These are phyloP conservation scores for Elephantulus edwardii DNA, from an alignment of 2,113 vertebrate species.

Conservation along the genomic window DNA sequence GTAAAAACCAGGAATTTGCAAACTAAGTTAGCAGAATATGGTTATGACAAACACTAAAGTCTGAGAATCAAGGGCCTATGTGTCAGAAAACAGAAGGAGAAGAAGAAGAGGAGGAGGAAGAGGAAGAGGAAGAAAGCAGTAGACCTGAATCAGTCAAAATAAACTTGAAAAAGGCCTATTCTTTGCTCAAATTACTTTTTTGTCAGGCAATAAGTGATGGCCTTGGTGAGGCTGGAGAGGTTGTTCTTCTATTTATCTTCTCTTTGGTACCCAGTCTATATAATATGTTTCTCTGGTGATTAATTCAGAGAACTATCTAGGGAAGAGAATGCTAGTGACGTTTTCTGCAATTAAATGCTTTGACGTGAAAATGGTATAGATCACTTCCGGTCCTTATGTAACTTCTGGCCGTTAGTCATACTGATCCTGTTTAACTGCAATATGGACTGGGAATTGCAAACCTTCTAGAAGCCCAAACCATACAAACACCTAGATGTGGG, in stretches of 20 bases:
- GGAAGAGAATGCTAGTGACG: not conserved
- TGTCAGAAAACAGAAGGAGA: not conserved
- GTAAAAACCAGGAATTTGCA: not conserved
- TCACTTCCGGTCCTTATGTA: not conserved
- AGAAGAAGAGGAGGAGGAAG: not conserved
- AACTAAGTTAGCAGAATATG: not conserved
- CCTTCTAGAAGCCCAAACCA: not conserved
- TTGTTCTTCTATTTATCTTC: not conserved
- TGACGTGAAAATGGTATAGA: not conserved
- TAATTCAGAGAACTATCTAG: conserved; percentile 50
- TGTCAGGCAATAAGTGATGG: not conserved
- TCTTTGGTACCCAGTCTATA: not conserved
- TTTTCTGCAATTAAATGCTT: not conserved
- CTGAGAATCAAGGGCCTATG: not conserved
- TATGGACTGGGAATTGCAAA: not conserved
- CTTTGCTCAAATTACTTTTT: not conserved
- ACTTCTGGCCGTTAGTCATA: too few relatives aligned
- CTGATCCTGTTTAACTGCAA: not conserved
- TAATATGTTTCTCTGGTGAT: conserved; percentile 1
- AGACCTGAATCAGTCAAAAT: not conserved
- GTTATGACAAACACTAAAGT: not conserved
- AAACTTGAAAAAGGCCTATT: not conserved
- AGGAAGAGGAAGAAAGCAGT: not conserved
- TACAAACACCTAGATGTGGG: not conserved
- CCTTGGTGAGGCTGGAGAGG: not conserved